These are phyloP conservation scores for Pristionchus exspectatus DNA, from an alignment of 2,888 invertebrate genomes.

Conservation along the genomic window DNA sequence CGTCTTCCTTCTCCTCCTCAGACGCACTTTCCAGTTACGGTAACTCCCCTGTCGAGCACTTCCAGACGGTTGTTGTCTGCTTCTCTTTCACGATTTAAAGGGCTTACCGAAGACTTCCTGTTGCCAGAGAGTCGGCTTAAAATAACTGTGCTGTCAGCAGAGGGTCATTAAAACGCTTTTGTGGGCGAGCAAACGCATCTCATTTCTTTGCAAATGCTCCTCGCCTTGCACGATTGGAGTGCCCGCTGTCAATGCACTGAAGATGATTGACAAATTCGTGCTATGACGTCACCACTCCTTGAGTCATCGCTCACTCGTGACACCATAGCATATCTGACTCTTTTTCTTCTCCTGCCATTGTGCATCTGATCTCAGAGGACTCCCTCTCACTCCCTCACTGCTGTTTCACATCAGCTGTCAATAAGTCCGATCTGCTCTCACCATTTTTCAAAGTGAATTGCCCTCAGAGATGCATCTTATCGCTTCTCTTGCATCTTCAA, in stretches of 20 bases:
- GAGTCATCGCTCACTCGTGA: neutral
- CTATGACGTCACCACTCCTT: neutral
- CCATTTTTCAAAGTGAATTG: slow-evolving; percentile 11
- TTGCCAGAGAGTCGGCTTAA: neutral
- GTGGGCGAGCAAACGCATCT: no score
- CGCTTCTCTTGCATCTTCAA: no score
- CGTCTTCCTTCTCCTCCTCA: neutral
- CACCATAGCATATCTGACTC: neutral
- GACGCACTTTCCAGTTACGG: neutral
- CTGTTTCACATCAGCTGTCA: slow-evolving; percentile 20
- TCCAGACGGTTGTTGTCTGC: no score
- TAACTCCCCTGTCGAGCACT: neutral
- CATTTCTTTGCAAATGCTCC: neutral
- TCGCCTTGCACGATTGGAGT: neutral
- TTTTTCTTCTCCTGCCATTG: neutral
- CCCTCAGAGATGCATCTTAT: neutral
- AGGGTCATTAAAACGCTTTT: no score
- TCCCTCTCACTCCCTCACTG: neutral
- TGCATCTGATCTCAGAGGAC: neutral
- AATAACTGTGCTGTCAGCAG: neutral
- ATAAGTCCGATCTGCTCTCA: neutral
- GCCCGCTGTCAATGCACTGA: neutral
- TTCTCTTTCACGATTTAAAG: no score
- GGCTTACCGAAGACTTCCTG: no score
- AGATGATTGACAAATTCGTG: neutral